Evolutionary conservation across 2,888 invertebrate species (phyloP).

Genomic region (Mythimna vitellina): DNA sequence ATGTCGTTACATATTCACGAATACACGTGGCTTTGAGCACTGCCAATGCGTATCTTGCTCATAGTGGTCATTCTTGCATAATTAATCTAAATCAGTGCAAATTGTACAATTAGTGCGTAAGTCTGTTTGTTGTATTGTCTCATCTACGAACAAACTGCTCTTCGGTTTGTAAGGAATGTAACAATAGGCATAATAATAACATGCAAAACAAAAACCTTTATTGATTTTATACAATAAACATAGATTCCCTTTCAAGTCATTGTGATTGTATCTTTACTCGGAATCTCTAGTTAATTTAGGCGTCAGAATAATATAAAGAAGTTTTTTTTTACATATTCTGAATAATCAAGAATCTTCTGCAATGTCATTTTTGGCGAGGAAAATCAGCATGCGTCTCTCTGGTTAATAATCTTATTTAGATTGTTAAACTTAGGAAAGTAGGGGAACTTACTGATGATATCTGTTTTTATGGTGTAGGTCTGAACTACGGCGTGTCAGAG

Average conservation of each 20-base stretch:
- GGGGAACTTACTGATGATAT: background rate
- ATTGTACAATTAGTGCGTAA: slow-evolving; percentile 20
- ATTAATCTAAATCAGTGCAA: slow-evolving; percentile 41
- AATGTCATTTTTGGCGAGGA: slow-evolving; percentile 6
- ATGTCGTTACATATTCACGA: slow-evolving; percentile 51
- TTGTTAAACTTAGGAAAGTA: background rate
- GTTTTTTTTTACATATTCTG: background rate
- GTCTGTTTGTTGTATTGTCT: slow-evolving; percentile 33
- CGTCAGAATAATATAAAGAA: background rate
- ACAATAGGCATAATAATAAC: slow-evolving; percentile 24
- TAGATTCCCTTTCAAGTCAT: slow-evolving; percentile 17
- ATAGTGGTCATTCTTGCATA: slow-evolving; percentile 45
- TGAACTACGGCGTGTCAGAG: slow-evolving; percentile 88
- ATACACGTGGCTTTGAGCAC: slow-evolving; percentile 52
- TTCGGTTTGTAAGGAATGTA: slow-evolving; percentile 1
- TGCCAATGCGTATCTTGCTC: slow-evolving; percentile 49
- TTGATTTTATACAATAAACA: slow-evolving; percentile 22
- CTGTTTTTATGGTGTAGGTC: slow-evolving; percentile 71
- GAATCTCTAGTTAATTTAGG: slow-evolving; percentile 1
- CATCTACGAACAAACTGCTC: slow-evolving; percentile 13
- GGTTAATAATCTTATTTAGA: background rate
- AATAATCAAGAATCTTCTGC: background rate
- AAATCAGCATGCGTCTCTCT: background rate
- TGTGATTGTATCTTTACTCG: slow-evolving; percentile 21
- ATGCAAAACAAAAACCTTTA: slow-evolving; percentile 32